Base-by-base conservation (phyloP, 2,888 invertebrate species). In the Andrena minutula region DNA sequence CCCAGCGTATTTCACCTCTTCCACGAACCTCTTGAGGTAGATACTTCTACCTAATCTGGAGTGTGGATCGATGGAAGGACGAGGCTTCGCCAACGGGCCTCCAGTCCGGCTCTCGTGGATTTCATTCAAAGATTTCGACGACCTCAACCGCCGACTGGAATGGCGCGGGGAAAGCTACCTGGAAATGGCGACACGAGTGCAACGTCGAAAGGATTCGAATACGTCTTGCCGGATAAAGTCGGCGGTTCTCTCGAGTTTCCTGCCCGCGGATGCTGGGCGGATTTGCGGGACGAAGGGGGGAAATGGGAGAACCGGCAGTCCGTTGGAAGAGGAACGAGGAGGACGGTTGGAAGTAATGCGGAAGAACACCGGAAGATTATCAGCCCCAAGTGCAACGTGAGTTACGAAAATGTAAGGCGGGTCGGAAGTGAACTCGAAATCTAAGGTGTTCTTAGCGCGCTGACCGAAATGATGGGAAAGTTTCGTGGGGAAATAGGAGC, bases 101-200 rank as follows among this genome's bases (percentile, higher is more conserved):
- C 65, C 70, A 70, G 74, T 82, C 72, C 32, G 58, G 23, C 70
- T 76, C 64, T 72, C 58, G 69, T 72, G 87, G 82, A 74, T 83
- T 87, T 87, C 79, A 85, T 80, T 87, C 83, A 85, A 85, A 80
- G 77, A 86, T 87, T 68, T 77, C 82, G 75, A 69, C 64, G 66
- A 68, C 71, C 65, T 53, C 69, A 20, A 68, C 53, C 20, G 28
- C 63, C 68, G 51, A n/a, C 32, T 63, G 49, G 56, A 68, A 66
- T 41, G 71, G 53, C 32, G 32, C 51, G n/a, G 26, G 71, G 56
- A 58, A 51, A 23, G 53, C 61, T 71, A 51, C 26, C 60, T 41
- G 73, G 41, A 51, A 70, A 82, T 28, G 69, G 66, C 73, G 82
- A 80, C 81, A 71, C 61, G 51, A 74, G 65, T 51, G 61, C 65